Conservation (phyloP, 2,888 invertebrate species). For the Bibio marci region DNA sequence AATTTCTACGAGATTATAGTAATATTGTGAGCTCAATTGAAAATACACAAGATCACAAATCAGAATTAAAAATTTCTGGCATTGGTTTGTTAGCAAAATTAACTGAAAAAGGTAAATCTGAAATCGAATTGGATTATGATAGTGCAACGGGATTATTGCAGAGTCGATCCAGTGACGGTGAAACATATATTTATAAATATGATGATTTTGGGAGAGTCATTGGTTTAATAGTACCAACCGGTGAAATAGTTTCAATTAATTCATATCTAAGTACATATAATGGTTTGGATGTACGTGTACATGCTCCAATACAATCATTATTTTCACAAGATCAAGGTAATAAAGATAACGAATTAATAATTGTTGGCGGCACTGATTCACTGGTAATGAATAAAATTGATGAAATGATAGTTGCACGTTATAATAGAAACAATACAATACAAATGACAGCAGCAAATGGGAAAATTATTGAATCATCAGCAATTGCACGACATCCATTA, state of each 20-base stretch:
- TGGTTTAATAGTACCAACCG: constrained; percentile 76
- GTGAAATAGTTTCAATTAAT: constrained; percentile 65
- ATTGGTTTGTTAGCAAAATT: constrained; percentile 80
- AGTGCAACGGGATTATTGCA: constrained; percentile 73
- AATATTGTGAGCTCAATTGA: constrained; percentile 87
- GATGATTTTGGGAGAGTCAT: constrained; percentile 76
- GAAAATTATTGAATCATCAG: constrained; percentile 56
- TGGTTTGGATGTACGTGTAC: constrained; percentile 57
- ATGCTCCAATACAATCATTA: constrained; percentile 36
- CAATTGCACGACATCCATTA: constrained; percentile 64
- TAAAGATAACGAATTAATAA: constrained; percentile 38
- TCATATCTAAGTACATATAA: constrained; percentile 57
- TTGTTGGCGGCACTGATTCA: constrained; percentile 46
- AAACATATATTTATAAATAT: constrained; percentile 81
- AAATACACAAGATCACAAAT: constrained; percentile 85
- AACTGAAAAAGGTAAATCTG: constrained; percentile 73
- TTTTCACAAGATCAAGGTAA: constrained; percentile 37
- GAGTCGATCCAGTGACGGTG: constrained; percentile 67
- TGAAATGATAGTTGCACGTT: constrained; percentile 55
- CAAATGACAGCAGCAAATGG: constrained; percentile 59
- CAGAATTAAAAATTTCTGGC: constrained; percentile 80
- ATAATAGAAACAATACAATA: constrained; percentile 62
- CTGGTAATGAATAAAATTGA: constrained; percentile 51
- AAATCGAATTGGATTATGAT: constrained; percentile 81
- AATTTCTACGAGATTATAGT: constrained; percentile 80